These are phyloP conservation scores for Drosophila bipectinata DNA, from an alignment of 1,140 invertebrate genomes.

Conservation along the genomic window DNA sequence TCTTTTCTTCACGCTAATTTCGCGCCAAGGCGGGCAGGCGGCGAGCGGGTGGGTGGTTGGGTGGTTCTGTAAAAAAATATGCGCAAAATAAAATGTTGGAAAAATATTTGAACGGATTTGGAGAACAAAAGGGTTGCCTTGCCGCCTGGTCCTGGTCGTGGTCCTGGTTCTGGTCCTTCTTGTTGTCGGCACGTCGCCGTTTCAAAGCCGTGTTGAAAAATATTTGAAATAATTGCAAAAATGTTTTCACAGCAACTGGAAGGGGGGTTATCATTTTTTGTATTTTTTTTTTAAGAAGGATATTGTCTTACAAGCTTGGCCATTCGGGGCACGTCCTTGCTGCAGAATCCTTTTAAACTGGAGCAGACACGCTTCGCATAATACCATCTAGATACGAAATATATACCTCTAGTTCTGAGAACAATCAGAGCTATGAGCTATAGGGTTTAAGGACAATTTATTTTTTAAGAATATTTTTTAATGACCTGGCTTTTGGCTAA, in stretches of 20 bases:
- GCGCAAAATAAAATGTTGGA: conserved; percentile 78
- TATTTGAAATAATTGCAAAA: conserved; percentile 82
- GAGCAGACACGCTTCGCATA: conserved; percentile 25
- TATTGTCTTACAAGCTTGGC: conserved; percentile 24
- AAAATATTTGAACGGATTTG: conserved; percentile 67
- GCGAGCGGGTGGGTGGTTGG: neutral
- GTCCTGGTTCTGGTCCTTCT: conserved; percentile 3
- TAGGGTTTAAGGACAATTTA: neutral
- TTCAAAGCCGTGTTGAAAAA: conserved; percentile 78
- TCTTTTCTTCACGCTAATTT: conserved; percentile 67
- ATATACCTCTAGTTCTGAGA: neutral
- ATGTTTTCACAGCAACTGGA: conserved; percentile 46
- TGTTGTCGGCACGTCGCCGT: conserved; percentile 72
- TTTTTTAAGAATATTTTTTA: neutral
- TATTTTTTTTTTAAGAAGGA: neutral
- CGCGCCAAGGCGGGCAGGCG: conserved; percentile 60
- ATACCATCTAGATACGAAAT: neutral
- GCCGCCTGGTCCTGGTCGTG: neutral
- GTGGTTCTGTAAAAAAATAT: conserved; percentile 48
- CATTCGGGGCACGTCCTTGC: conserved; percentile 55
- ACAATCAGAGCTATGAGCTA: no score
- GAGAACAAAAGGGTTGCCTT: conserved; percentile 50
- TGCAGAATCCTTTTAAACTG: conserved; percentile 27
- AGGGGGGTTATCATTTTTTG: conserved; percentile 1
- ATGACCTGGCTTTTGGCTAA: no score